Evolutionary conservation across 2,888 invertebrate genomes (phyloP), one percentile per base, ranked within the genome.

Genomic region (Balanococcus diminutus): DNA sequence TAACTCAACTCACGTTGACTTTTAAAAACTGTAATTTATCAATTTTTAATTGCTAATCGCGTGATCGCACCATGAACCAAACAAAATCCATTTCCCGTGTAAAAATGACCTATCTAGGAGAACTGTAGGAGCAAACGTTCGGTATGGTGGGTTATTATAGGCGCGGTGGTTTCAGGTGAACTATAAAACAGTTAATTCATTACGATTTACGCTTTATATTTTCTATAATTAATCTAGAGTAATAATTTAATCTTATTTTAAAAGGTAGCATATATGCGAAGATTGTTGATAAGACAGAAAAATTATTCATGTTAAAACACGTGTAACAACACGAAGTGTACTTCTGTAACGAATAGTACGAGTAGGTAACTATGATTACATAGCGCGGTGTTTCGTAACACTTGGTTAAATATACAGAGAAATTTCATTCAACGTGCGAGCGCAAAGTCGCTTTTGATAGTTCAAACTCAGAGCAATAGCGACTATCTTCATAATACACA

Each of bases 281-380:
- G 75, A 79, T 79, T 25, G 75, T 19, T 36, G 75, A 79, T 79
- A 79, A 79, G 9, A 25, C 75, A 16, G 19, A 79, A 79, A 79
- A 36, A 79, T 79, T 36, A 79, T 79, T 36, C 75, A 36, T 79
- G 75, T 79, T 79, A 79, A 79, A 79, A 79, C 75, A 79, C 75
- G 75, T 79, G 75, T 79, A 79, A 79, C 67, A 67, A 67, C 36
- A 79, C 36, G 75, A 67, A 19, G 75, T 36, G 8, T 79, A 79
- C 22, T 79, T 79, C 36, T 19, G 75, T 36, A 36, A 79, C 36
- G 75, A 36, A 19, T 19, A 36, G 75, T n/a, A n/a, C n/a, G n/a
- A n/a, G n/a, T n/a, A n/a, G n/a, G n/a, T 79, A 36, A 79, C 75
- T 36, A 79, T 79, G 75, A 79, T 79, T 79, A 79, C 75, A 36